phyloP scores from a whole-genome alignment of 1,140 invertebrate species.

The Cydia splendana region DNA sequence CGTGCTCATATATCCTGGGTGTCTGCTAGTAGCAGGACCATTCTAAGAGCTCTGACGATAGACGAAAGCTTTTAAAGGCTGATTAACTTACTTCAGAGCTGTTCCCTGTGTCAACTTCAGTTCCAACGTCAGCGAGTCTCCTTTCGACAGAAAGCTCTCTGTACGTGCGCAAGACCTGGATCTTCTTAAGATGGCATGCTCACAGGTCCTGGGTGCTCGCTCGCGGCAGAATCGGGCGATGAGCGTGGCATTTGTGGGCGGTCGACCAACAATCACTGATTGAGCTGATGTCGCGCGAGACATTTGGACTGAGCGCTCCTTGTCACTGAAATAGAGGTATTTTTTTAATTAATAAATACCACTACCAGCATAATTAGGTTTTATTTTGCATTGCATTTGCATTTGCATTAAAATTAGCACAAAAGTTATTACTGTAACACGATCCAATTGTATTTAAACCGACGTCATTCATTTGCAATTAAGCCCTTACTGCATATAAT shows the following conservation, averaged over 20 bases:
- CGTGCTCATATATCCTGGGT: too few species aligned
- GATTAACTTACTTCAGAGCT: conserved; percentile 85
- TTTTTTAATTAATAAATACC: neutral
- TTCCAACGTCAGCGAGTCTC: conserved; percentile 89
- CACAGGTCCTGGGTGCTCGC: conserved; percentile 87
- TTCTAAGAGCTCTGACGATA: too few species aligned
- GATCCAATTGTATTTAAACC: too few species aligned
- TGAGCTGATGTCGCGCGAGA: conserved; percentile 73
- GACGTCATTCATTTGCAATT: neutral
- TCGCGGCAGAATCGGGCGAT: conserved; percentile 89
- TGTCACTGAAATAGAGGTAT: conserved; percentile 59
- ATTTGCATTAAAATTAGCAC: too few species aligned
- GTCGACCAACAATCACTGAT: conserved; percentile 77
- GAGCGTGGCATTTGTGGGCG: conserved; percentile 84
- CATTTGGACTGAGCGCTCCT: conserved; percentile 74
- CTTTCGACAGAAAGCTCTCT: conserved; percentile 91
- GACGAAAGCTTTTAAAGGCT: neutral
- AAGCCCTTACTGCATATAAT: too few species aligned
- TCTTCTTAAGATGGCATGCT: conserved; percentile 84
- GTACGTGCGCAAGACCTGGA: conserved; percentile 87
- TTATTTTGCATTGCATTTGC: too few species aligned
- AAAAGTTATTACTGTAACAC: too few species aligned
- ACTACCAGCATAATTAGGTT: neutral
- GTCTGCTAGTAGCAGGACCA: too few species aligned
- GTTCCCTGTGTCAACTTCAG: conserved; percentile 90